Conservation (phyloP, 2,888 invertebrate species). For the Phania funesta region DNA sequence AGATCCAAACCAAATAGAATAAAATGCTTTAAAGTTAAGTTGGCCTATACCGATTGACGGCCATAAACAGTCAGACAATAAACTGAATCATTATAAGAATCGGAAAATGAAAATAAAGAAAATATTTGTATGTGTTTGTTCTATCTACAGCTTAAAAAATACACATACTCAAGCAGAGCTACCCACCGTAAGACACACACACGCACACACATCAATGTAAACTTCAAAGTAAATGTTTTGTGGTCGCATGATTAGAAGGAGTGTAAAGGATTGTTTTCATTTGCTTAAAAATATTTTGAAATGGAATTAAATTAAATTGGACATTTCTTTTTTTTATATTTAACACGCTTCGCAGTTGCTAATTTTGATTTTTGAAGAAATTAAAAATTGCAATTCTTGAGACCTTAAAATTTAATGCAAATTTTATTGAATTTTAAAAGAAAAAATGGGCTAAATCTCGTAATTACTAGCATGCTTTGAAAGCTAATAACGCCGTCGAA, state of each 20-base stretch:
- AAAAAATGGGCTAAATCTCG: no score
- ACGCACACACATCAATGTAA: constrained; percentile 2
- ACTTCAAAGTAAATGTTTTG: constrained; percentile 14
- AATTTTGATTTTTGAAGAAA: no score
- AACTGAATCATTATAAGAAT: constrained; percentile 49
- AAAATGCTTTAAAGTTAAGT: not conserved
- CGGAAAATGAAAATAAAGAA: constrained; percentile 27
- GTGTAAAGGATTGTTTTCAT: constrained; percentile 15
- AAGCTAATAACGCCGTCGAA: no score
- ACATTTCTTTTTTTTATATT: no score
- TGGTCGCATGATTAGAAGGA: not conserved
- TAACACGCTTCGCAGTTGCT: no score
- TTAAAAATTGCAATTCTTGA: no score
- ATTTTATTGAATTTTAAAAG: no score
- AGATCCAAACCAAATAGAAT: constrained; percentile 14
- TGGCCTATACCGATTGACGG: constrained; percentile 19
- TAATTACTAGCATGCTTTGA: no score
- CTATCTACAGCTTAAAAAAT: constrained; percentile 2
- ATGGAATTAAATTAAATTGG: no score
- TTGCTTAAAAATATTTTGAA: not conserved
- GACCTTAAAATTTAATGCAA: no score
- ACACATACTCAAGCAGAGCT: not conserved
- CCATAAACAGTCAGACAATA: constrained; percentile 30
- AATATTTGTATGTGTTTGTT: not conserved
- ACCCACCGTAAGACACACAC: not conserved